A percentile compares a stretch with the other conserved stretches of the same genome.
Conservation (phyloP, 2,797 vertebrate species). For the Enteromius viviparus region DNA sequence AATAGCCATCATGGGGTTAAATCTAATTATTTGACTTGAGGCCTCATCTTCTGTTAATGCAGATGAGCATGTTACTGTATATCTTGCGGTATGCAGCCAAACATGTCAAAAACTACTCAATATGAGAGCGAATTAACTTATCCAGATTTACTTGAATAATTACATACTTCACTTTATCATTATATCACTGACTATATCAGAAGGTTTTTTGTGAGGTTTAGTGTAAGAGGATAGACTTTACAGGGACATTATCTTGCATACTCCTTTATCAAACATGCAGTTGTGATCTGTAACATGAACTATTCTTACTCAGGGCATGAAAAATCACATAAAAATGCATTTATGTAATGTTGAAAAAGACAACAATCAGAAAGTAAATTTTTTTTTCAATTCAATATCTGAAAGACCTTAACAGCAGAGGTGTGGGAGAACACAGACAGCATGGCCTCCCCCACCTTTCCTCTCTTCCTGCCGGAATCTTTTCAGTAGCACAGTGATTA, state of each 20-base stretch:
- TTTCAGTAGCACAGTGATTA: conserved; percentile 35
- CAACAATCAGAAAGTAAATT: background rate
- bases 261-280: background rate
- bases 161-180: background rate
- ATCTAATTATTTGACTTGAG: background rate
- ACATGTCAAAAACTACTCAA: background rate
- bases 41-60: background rate
- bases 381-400: conserved; percentile 7
- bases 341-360: background rate
- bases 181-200: background rate
- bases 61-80: background rate
- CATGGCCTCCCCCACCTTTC: conserved; percentile 15
- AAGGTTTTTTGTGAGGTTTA: background rate
- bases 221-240: background rate
- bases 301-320: background rate
- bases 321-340: background rate
- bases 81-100: background rate
- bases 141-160: background rate
- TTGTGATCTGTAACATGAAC: background rate
- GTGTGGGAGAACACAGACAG: conserved; percentile 2
- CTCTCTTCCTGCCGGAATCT: conserved; percentile 31
- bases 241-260: background rate
- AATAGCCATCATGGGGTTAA: background rate
- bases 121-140: background rate
- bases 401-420: conserved; percentile 6